These are phyloP conservation scores for Epizoanthus fatuus DNA, from an alignment of 92 coral and sea anemone genomes.

Conservation along the genomic window DNA sequence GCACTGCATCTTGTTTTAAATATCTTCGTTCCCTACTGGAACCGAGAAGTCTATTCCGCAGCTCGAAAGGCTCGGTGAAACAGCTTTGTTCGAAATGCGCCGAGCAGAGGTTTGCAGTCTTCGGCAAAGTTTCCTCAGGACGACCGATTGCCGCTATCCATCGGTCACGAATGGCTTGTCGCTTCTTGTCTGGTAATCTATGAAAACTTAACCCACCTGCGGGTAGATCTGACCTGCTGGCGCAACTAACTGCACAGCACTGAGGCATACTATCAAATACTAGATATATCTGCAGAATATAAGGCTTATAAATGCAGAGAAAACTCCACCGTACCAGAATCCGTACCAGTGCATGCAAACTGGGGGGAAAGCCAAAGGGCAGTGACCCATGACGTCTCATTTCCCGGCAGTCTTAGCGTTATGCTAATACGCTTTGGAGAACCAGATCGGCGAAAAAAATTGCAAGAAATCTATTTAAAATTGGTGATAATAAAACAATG, in stretches of 20 bases:
- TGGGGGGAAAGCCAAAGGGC: conserved; percentile 3
- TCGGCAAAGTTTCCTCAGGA: neutral
- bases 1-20: neutral
- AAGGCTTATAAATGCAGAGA: neutral
- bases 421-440: no score
- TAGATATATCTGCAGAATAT: neutral
- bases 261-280: neutral
- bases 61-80: neutral
- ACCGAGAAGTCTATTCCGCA: neutral
- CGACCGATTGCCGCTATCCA: neutral
- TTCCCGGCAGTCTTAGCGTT: conserved; percentile 11
- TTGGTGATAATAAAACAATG: no score
- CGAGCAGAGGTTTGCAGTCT: neutral
- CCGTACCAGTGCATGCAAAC: no score
- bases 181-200: neutral
- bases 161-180: neutral
- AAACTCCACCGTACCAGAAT: no score
- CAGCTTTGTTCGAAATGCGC: conserved; percentile 1
- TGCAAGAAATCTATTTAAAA: no score
- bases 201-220: no score
- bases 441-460: no score
- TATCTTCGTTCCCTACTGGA: neutral
- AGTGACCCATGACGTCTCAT: neutral
- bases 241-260: neutral
- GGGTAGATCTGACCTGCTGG: neutral